Evolutionary conservation across 2,113 vertebrate genomes (phyloP).

Genomic region (Siniperca knerii): DNA sequence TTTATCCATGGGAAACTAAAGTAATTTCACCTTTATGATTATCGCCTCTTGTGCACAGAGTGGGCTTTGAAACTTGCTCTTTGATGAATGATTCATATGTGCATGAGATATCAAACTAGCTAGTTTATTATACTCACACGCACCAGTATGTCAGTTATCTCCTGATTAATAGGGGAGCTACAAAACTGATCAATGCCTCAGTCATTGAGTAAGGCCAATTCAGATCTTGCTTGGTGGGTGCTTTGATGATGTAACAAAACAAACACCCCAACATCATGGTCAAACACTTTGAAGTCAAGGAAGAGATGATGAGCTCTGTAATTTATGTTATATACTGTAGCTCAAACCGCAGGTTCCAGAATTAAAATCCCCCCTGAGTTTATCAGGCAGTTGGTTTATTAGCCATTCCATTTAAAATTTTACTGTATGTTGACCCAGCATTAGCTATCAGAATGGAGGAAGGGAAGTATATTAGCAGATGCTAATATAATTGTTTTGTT

Average conservation of each 20-base stretch:
- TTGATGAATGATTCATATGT: slow-evolving; percentile 71
- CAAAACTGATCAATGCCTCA: slow-evolving; percentile 43
- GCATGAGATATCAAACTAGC: slow-evolving; percentile 49
- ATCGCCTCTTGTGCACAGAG: slow-evolving; percentile 22
- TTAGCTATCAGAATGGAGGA: neutral
- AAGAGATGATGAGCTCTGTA: neutral
- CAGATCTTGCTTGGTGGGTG: neutral
- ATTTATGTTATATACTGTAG: neutral
- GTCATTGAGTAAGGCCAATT: slow-evolving; percentile 23
- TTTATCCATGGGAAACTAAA: slow-evolving; percentile 27
- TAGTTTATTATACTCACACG: slow-evolving; percentile 38
- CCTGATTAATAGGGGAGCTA: slow-evolving; percentile 6
- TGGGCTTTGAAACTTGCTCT: slow-evolving; percentile 60
- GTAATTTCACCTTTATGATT: slow-evolving; percentile 43
- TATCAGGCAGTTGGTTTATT: neutral
- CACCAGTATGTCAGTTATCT: slow-evolving; percentile 26
- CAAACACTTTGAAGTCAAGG: slow-evolving; percentile 33
- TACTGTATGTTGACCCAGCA: neutral
- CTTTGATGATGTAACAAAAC: slow-evolving; percentile 71
- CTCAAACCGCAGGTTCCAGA: neutral
- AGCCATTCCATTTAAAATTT: neutral
- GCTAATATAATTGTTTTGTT: neutral
- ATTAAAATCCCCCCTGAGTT: neutral
- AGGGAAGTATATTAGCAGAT: neutral
- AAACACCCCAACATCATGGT: slow-evolving; percentile 32